Evolutionary conservation across 2,888 invertebrate species (phyloP).

Genomic region (Axea sp.): DNA sequence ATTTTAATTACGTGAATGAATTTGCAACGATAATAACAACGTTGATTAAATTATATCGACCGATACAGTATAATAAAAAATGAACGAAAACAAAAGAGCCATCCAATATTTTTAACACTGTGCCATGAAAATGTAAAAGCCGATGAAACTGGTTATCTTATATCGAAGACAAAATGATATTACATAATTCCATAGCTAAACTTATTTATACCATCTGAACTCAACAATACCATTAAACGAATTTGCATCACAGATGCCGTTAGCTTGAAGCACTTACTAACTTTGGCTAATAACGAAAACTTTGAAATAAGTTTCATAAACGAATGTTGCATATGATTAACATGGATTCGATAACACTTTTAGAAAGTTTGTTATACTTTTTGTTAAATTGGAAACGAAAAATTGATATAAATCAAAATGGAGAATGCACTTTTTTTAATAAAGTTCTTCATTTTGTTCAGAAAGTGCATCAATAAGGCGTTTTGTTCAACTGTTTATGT

Average conservation of each 20-base stretch:
- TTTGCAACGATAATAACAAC: constrained; percentile 8
- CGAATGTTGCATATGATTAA: constrained; percentile 58
- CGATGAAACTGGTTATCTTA: constrained; percentile 44
- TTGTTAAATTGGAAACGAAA: constrained; percentile 3
- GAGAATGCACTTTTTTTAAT: neutral
- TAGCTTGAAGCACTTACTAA: constrained; percentile 51
- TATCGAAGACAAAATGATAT: constrained; percentile 58
- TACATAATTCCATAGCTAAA: constrained; percentile 53
- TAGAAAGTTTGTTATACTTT: constrained; percentile 13
- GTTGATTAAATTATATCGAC: constrained; percentile 17
- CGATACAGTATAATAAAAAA: constrained; percentile 12
- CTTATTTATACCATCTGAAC: constrained; percentile 60
- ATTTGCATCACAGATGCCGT: constrained; percentile 58
- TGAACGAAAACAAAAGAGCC: constrained; percentile 1
- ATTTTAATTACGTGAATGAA: too few relatives aligned
- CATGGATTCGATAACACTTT: constrained; percentile 41
- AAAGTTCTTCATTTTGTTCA: too few relatives aligned
- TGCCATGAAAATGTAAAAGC: constrained; percentile 40
- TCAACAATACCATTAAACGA: constrained; percentile 60
- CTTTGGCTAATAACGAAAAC: constrained; percentile 58
- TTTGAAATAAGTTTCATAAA: constrained; percentile 57
- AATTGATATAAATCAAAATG: constrained; percentile 19
- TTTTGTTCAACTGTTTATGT: too few relatives aligned
- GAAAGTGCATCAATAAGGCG: too few relatives aligned
- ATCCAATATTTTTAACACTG: constrained; percentile 44